Evolutionary conservation across 2,113 vertebrate genomes (phyloP), one percentile per base, ranked within the genome.

Genomic region (Python bivittatus): DNA sequence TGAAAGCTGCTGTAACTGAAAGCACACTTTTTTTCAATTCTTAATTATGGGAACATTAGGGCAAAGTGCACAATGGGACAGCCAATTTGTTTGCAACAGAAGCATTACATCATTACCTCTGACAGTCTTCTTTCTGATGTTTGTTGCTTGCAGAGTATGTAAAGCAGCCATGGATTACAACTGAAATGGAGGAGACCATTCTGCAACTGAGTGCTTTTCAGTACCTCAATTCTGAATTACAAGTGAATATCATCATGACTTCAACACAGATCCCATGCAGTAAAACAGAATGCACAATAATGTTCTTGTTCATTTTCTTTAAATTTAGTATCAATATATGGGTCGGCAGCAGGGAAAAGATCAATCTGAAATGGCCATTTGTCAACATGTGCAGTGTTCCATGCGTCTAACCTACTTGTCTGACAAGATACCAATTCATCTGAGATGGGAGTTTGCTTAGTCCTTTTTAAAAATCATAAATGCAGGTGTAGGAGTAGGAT

Each of bases 191-290:
- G 96, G 94, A 95, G 94, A 94, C 93, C 93, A 96, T 96, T 96
- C 95, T 97, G 94, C 93, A 96, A 95, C 95, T 96, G 96, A 95
- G 93, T 89, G 84, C 93, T 95, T 97, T 95, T 96, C 89, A 94
- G 95, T 94, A 94, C 97, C 95, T 97, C 94, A 95, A 95, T 97
- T 97, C 94, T 94, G 97, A 97, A 97, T 97, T 97, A 95, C 96
- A 97, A 95, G 96, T 97, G 97, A 97, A 97, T 96, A 97, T 97
- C 96, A 96, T 97, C 96, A 86, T 97, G 96, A 98, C 94, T 95
- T 98, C 97, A 97, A 97, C 96, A 97, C 90, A 93, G 97, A 97
- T 96, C 97, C 97, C 98, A 98, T 98, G 97, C 97, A 97, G 95
- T 95, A 98, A 96, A 96, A 94, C 95, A 98, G 97, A 97, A 97